Conservation (phyloP, 2,888 invertebrate genomes). For the Morpho helenor region DNA sequence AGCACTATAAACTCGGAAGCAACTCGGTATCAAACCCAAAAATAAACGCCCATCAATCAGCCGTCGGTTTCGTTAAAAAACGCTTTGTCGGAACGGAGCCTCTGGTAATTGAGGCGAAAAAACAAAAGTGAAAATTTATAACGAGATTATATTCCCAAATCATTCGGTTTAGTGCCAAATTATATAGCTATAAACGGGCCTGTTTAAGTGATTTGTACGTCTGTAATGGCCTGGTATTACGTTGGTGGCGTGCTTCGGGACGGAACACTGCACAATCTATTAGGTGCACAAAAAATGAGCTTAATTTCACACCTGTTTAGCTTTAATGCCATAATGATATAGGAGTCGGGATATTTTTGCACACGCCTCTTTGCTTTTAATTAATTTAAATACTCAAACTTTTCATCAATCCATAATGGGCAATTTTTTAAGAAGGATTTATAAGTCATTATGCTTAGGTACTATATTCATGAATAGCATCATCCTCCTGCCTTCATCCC, state of each 20-base stretch:
- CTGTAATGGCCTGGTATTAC: slow-evolving; percentile 62
- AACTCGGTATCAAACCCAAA: slow-evolving; percentile 61
- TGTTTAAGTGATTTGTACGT: slow-evolving; percentile 67
- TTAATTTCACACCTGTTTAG: slow-evolving; percentile 78
- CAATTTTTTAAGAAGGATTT: background rate
- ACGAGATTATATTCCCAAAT: slow-evolving; percentile 71
- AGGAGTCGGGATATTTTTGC: slow-evolving; percentile 60
- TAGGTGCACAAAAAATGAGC: slow-evolving; percentile 67
- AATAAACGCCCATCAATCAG: slow-evolving; percentile 76
- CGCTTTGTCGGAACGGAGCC: slow-evolving; percentile 59
- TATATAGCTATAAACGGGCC: slow-evolving; percentile 70
- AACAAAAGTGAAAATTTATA: slow-evolving; percentile 75
- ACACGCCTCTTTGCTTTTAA: slow-evolving; percentile 42
- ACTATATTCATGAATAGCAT: too few species aligned
- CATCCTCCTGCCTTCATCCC: too few species aligned
- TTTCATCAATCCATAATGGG: background rate
- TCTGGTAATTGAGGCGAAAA: slow-evolving; percentile 62
- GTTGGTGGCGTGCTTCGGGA: slow-evolving; percentile 57
- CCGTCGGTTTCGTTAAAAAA: slow-evolving; percentile 49
- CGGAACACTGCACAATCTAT: slow-evolving; percentile 66
- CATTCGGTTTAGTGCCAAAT: slow-evolving; percentile 76
- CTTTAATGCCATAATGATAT: slow-evolving; percentile 69
- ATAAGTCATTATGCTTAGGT: too few species aligned
- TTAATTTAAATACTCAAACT: slow-evolving; percentile 37
- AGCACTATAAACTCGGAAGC: slow-evolving; percentile 63